Conservation (phyloP, 1,140 invertebrate genomes). For the Olivierus martensii region DNA sequence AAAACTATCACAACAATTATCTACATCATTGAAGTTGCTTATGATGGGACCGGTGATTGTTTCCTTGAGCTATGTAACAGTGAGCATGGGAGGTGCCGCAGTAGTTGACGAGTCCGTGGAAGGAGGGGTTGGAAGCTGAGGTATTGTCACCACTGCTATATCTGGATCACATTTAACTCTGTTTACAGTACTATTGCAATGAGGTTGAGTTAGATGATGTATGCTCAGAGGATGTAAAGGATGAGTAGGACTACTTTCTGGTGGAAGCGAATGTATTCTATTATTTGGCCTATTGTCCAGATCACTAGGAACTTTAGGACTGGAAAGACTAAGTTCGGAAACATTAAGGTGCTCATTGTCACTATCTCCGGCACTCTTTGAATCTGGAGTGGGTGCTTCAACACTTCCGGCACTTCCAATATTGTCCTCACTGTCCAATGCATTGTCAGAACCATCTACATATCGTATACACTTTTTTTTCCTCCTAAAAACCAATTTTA, state of each 20-base stretch:
- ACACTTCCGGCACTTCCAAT: constrained; percentile 49
- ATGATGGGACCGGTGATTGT: background rate
- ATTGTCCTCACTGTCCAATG: constrained; percentile 39
- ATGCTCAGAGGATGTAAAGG: constrained; percentile 18
- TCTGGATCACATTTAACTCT: background rate
- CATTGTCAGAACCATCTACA: constrained; percentile 60
- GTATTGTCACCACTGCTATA: background rate
- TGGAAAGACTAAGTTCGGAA: constrained; percentile 8
- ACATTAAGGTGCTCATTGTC: constrained; percentile 5
- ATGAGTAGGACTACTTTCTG: background rate
- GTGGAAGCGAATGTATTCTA: background rate
- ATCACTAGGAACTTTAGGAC: constrained; percentile 8
- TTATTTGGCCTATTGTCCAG: background rate
- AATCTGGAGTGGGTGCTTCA: constrained; percentile 40
- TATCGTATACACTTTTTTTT: constrained; percentile 98
- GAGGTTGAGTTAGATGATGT: constrained; percentile 19
- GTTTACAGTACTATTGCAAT: constrained; percentile 4
- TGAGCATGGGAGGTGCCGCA: constrained; percentile 2
- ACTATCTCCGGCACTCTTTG: constrained; percentile 31
- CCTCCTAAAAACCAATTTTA: constrained; percentile 58
- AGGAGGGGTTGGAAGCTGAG: constrained; percentile 14
- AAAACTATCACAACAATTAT: no score
- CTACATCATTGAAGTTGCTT: no score
- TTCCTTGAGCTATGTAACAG: constrained; percentile 5
- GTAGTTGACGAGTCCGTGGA: constrained; percentile 7